phyloP scores from a whole-genome alignment of 2,797 vertebrate species.

The Enteromius radiatus region DNA sequence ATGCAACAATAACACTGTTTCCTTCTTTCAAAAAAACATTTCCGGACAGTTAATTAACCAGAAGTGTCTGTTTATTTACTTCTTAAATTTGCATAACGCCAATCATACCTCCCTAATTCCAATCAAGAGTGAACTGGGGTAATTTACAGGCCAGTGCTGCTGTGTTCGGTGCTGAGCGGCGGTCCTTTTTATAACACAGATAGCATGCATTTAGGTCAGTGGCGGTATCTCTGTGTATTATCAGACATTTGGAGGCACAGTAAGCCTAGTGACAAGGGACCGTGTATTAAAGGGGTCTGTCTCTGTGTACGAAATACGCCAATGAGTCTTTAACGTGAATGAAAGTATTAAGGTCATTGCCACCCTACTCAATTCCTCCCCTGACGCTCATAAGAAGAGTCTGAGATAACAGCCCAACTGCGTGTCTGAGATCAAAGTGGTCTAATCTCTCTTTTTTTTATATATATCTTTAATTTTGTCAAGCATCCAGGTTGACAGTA shows the following conservation, averaged over 20 bases:
- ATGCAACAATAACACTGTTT: neutral
- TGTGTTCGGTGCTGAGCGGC: neutral
- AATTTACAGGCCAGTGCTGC: neutral
- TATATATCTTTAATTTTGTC: conserved; percentile 13
- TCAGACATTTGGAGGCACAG: conserved; percentile 20
- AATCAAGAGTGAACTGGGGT: neutral
- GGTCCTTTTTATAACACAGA: conserved; percentile 15
- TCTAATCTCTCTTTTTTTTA: conserved; percentile 30
- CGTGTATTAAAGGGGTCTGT: conserved; percentile 26
- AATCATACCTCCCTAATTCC: neutral
- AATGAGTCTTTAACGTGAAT: conserved; percentile 36
- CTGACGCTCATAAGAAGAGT: conserved; percentile 6
- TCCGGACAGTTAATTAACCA: conserved; percentile 23
- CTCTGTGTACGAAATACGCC: conserved; percentile 1
- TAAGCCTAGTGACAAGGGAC: conserved; percentile 26
- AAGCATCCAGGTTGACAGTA: conserved; percentile 29
- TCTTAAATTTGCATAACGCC: conserved; percentile 24
- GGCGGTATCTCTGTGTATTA: conserved; percentile 16
- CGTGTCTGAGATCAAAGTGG: neutral
- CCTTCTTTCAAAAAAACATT: neutral
- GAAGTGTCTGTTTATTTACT: conserved; percentile 13
- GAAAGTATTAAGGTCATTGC: conserved; percentile 52
- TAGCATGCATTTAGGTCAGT: conserved; percentile 46
- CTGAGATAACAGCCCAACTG: conserved; percentile 18
- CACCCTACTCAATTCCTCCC: conserved; percentile 8